A percentile compares a stretch with the other conserved stretches of the same genome.
Conservation (phyloP, 2,888 invertebrate species). For the Thecocarcelia acutangulata region DNA sequence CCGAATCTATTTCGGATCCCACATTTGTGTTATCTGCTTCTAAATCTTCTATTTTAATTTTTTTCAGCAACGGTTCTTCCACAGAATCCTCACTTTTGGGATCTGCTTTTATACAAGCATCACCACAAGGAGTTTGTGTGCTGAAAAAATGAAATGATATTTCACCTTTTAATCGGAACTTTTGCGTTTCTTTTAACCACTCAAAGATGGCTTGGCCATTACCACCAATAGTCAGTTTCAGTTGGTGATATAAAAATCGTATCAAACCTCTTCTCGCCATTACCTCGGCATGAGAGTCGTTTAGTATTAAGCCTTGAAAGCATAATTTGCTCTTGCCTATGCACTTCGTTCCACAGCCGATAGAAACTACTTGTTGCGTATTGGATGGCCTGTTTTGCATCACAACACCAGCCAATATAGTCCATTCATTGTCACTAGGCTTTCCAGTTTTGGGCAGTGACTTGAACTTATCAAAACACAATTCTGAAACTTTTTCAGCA, state of each 20-base stretch:
- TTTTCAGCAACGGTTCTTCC: slow-evolving; percentile 49
- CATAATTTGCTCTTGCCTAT: slow-evolving; percentile 88
- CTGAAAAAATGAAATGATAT: slow-evolving; percentile 91
- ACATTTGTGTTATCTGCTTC: slow-evolving; percentile 40
- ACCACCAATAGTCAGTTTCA: slow-evolving; percentile 76
- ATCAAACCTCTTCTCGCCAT: slow-evolving; percentile 91
- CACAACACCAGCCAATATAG: slow-evolving; percentile 89
- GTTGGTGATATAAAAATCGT: slow-evolving; percentile 87
- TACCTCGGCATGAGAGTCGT: slow-evolving; percentile 96
- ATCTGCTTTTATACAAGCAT: slow-evolving; percentile 89
- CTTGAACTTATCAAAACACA: slow-evolving; percentile 84
- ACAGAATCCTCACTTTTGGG: background rate
- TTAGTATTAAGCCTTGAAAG: slow-evolving; percentile 86
- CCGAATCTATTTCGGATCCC: slow-evolving; percentile 22
- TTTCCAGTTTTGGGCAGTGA: slow-evolving; percentile 90
- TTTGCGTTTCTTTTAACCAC: slow-evolving; percentile 72
- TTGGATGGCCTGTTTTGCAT: slow-evolving; percentile 80
- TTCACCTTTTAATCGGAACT: slow-evolving; percentile 83
- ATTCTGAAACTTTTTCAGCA: slow-evolving; percentile 82
- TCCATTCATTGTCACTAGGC: slow-evolving; percentile 90
- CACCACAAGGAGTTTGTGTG: slow-evolving; percentile 95
- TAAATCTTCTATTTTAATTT: slow-evolving; percentile 43
- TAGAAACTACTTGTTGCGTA: slow-evolving; percentile 85
- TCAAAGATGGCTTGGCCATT: slow-evolving; percentile 77
- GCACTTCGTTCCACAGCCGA: slow-evolving; percentile 96